Base-by-base conservation (phyloP, 37 sponge, comb jelly and placozoan genomes). In the Beroe forskalii region DNA sequence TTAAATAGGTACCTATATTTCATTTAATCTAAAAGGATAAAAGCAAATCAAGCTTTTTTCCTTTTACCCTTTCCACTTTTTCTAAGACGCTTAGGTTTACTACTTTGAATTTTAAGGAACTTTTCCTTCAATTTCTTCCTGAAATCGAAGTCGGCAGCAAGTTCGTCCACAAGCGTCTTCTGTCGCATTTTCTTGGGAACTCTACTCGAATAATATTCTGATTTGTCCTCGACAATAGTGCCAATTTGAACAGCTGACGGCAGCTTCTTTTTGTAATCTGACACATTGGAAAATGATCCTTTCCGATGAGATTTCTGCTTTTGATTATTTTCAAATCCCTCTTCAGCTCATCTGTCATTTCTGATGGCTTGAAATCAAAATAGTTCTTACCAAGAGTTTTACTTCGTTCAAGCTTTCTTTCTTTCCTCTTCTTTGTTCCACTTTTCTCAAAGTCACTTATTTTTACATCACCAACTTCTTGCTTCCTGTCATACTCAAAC, bases 191-290 rank as follows among this genome's bases (percentile, higher is more conserved):
- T 80, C 86, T 80, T 80, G 1, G 86, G 86, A n/a, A 80, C 31
- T 43, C 86, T 17, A n/a, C 86, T 44, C 19, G 86, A 80, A 24
- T 44, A 80, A 27, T 28, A 80, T 27, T 80, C 86, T 23, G 55
- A 44, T 44, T 80, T 80, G 27, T 80, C 86, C 55, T 80, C 86
- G n/a, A 80, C 86, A 17, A 80, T 44, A 3, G 86, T 80, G 14
- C 86, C 86, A 38, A 80, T 80, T 37, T 80, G 86, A 35, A 80
- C 86, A 4, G 86, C 86, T 44, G 55, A 44, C 4, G 86, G 86
- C 43, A 80, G 86, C 40, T 80, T 80, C 86, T 80, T 80, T 23
- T 80, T 80, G 55, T 80, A 80, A 43, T 80, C 86, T 20, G 86
- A 80, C 27, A 80, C 86, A 80, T 80, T 80, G 9, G 86, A 80